Evolutionary conservation across 1,140 invertebrate genomes (phyloP).

Genomic region (Leptonema lineaticorne): DNA sequence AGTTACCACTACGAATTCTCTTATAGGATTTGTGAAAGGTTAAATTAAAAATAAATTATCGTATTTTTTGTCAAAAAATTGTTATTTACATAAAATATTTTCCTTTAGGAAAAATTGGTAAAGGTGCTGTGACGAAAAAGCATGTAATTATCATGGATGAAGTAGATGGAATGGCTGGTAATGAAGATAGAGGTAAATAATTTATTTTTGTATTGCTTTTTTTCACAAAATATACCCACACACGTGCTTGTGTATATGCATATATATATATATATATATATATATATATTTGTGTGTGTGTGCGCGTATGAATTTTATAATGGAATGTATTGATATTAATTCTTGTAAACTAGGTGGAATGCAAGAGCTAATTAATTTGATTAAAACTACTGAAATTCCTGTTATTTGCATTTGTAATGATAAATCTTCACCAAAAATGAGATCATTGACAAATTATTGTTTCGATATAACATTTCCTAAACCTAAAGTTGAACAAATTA

Average conservation of each 20-base stretch:
- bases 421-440: slow-evolving; percentile 90
- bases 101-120: slow-evolving; percentile 40
- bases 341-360: slow-evolving; percentile 90
- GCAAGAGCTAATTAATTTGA: slow-evolving; percentile 89
- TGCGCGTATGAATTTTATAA: no score
- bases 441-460: slow-evolving; percentile 91
- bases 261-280: no score
- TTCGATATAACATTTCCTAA: slow-evolving; percentile 87
- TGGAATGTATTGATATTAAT: no score
- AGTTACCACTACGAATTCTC: slow-evolving; percentile 71
- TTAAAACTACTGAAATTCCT: slow-evolving; percentile 88
- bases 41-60: slow-evolving; percentile 13
- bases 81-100: not conserved
- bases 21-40: slow-evolving; percentile 65
- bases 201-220: no score
- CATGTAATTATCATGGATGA: slow-evolving; percentile 98
- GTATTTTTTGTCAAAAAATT: slow-evolving; percentile 9
- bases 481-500: slow-evolving; percentile 88
- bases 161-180: slow-evolving; percentile 99
- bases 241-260: no score
- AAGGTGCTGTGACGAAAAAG: slow-evolving; percentile 61
- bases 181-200: slow-evolving; percentile 88
- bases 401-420: slow-evolving; percentile 99
- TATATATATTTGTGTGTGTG: no score
- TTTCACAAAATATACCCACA: no score